Conservation (phyloP, 2,113 vertebrate genomes). For the Porphyrio hochstetteri region DNA sequence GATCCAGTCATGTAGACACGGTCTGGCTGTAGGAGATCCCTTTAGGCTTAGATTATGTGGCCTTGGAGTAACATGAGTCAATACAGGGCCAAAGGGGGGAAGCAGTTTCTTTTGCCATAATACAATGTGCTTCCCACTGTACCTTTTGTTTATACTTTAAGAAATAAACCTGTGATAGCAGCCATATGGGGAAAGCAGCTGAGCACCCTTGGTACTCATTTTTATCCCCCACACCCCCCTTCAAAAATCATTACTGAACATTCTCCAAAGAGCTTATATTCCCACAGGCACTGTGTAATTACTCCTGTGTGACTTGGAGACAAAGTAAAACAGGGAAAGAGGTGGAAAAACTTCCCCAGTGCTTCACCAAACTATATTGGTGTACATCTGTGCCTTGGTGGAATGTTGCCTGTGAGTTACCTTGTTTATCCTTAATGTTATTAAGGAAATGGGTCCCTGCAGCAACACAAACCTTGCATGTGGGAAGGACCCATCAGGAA, state of each 20-base stretch:
- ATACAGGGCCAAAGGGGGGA: background rate
- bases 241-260: background rate
- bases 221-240: background rate
- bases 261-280: background rate
- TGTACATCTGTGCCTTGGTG: background rate
- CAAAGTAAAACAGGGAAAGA: background rate
- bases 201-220: background rate
- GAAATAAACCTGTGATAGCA: background rate
- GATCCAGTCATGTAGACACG: rapidly evolving
- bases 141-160: background rate
- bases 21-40: background rate
- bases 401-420: background rate
- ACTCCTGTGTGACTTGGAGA: background rate
- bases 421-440: background rate
- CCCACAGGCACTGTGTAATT: background rate
- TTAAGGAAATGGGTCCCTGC: background rate
- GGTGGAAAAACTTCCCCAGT: background rate
- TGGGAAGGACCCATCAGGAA: background rate
- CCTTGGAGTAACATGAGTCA: background rate
- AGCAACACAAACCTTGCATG: background rate
- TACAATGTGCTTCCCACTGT: background rate
- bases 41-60: background rate
- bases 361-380: rapidly evolving
- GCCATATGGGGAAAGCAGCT: background rate
- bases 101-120: background rate